phyloP scores from a whole-genome alignment of 1,140 invertebrate genomes.

The Trichonephila clavipes region DNA sequence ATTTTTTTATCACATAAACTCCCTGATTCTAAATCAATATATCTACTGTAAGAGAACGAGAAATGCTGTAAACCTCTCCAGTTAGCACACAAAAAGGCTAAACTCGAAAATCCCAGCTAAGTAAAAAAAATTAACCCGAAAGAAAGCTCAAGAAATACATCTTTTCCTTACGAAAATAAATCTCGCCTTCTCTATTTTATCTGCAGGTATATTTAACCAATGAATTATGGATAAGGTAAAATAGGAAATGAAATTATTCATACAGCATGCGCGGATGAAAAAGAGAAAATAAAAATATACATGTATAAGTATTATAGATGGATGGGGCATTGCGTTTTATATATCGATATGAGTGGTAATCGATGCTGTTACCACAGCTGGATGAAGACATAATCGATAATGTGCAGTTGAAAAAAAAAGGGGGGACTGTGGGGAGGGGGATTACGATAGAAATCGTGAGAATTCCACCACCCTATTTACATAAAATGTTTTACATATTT shows the following conservation, averaged over 20 bases:
- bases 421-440: background rate
- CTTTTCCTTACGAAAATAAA: background rate
- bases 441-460: background rate
- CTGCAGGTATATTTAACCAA: conserved; percentile 51
- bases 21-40: too few species aligned
- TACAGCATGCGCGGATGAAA: background rate
- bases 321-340: conserved; percentile 31
- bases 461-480: conserved; percentile 44
- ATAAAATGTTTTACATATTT: conserved; percentile 67
- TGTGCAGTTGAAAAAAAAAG: background rate
- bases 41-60: too few species aligned
- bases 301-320: background rate
- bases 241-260: conserved; percentile 59
- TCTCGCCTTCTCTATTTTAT: background rate
- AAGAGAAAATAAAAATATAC: background rate
- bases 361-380: conserved; percentile 45
- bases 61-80: too few species aligned
- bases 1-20: too few species aligned
- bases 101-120: too few species aligned
- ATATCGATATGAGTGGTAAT: conserved; percentile 61
- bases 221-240: conserved; percentile 70
- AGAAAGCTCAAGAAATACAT: background rate
- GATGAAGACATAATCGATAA: conserved; percentile 57
- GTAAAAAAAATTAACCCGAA: background rate
- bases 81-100: too few species aligned